phyloP scores from a whole-genome alignment of 2,888 invertebrate species.

The Vesta saturnalis region DNA sequence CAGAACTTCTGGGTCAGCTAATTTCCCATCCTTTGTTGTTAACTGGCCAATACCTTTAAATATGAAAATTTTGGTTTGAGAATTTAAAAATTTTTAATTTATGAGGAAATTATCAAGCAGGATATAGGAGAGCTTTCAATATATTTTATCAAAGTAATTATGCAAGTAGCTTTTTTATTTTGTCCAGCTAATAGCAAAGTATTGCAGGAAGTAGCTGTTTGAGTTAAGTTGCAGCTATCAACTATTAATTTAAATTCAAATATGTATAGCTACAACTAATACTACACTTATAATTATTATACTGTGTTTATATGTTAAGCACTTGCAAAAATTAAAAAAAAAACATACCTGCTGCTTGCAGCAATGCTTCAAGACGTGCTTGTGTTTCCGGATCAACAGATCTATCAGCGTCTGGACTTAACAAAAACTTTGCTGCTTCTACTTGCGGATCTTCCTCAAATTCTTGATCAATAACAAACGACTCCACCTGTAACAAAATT shows the following conservation, averaged over 20 bases:
- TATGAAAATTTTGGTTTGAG: slow-evolving; percentile 29
- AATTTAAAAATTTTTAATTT: background rate
- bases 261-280: too few species aligned
- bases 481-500: slow-evolving; percentile 69
- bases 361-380: slow-evolving; percentile 89
- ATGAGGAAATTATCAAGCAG: slow-evolving; percentile 14
- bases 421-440: slow-evolving; percentile 72
- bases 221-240: background rate
- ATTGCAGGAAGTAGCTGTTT: slow-evolving; percentile 11
- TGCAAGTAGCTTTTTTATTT: background rate
- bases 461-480: slow-evolving; percentile 75
- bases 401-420: slow-evolving; percentile 72
- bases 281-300: too few species aligned
- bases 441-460: slow-evolving; percentile 71
- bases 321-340: slow-evolving; percentile 4
- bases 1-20: slow-evolving; percentile 89
- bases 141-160: background rate
- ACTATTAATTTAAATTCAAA: too few species aligned
- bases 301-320: background rate
- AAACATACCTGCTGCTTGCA: slow-evolving; percentile 85
- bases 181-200: slow-evolving; percentile 13
- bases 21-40: slow-evolving; percentile 81
- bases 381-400: slow-evolving; percentile 87
- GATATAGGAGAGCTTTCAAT: slow-evolving; percentile 12
- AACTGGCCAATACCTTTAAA: slow-evolving; percentile 80